These are phyloP conservation scores for Lasioglossum pauxillum DNA, from an alignment of 2,888 invertebrate genomes.

Conservation along the genomic window DNA sequence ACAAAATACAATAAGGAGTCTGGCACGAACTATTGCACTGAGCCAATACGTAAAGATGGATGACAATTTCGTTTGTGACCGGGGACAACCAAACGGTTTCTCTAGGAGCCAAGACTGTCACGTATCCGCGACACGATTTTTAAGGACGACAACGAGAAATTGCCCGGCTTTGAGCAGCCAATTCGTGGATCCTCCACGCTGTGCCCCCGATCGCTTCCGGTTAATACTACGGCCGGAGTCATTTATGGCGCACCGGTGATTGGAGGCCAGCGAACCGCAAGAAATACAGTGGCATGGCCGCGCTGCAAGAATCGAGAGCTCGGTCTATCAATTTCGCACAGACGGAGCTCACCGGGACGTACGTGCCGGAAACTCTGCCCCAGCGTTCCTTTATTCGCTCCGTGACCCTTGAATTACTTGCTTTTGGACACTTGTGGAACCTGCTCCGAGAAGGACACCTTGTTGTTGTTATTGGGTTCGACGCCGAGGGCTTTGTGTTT, in stretches of 20 bases:
- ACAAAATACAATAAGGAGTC: too few relatives aligned
- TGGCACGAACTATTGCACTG: too few relatives aligned
- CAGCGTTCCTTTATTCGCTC: background rate
- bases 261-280: constrained; percentile 8
- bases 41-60: background rate
- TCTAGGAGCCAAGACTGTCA: constrained; percentile 41
- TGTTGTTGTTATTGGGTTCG: background rate
- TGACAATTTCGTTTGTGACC: background rate
- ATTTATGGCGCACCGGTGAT: constrained; percentile 22
- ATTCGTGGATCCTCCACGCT: constrained; percentile 15
- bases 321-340: constrained; percentile 27
- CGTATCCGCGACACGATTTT: constrained; percentile 48
- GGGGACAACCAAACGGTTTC: background rate
- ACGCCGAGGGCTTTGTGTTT: background rate
- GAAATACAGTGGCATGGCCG: constrained; percentile 1
- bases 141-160: constrained; percentile 47
- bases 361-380: background rate
- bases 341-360: background rate
- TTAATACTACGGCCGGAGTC: background rate
- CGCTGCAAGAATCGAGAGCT: constrained; percentile 11
- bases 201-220: background rate
- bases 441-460: background rate
- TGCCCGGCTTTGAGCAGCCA: constrained; percentile 26
- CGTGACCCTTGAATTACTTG: background rate
- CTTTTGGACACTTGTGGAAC: constrained; percentile 4